These are phyloP conservation scores for Eristalis intricaria DNA, from an alignment of 2,888 invertebrate genomes.

Conservation along the genomic window DNA sequence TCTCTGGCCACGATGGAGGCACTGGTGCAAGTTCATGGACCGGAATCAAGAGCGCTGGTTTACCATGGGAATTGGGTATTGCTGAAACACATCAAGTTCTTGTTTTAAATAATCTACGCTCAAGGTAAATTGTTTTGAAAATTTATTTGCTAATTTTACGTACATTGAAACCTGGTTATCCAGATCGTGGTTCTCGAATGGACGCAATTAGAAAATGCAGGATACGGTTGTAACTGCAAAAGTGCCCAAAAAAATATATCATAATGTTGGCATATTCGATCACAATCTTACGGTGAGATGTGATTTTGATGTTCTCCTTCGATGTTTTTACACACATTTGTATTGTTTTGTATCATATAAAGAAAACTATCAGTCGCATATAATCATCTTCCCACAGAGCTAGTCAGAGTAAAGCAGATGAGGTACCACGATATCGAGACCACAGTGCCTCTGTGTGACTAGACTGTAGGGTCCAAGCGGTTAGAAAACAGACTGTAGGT, in stretches of 20 bases:
- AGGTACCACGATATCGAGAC: constrained; percentile 57
- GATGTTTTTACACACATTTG: constrained; percentile 28
- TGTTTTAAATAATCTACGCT: constrained; percentile 94
- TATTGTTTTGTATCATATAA: constrained; percentile 52
- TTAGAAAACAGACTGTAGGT: constrained; percentile 67
- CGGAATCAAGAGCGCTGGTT: constrained; percentile 98
- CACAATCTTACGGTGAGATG: constrained; percentile 74
- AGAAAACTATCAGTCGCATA: constrained; percentile 44
- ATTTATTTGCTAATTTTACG: constrained; percentile 76
- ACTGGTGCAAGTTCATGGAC: constrained; percentile 99
- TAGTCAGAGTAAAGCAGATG: constrained; percentile 64
- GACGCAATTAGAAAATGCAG: constrained; percentile 64
- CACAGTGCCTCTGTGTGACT: constrained; percentile 64
- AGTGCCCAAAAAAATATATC: constrained; percentile 57
- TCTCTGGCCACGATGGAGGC: constrained; percentile 99
- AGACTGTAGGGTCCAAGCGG: constrained; percentile 64
- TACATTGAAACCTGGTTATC: constrained; percentile 81
- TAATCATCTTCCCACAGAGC: constrained; percentile 67
- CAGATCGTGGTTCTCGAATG: constrained; percentile 77
- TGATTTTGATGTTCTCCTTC: constrained; percentile 72
- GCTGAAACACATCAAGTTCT: constrained; percentile 99
- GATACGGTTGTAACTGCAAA: constrained; percentile 57
- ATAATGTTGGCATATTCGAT: constrained; percentile 63
- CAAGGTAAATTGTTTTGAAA: constrained; percentile 82
- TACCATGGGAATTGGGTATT: constrained; percentile 99